Conservation (phyloP, 2,888 invertebrate genomes). For the Latheticus oryzae region DNA sequence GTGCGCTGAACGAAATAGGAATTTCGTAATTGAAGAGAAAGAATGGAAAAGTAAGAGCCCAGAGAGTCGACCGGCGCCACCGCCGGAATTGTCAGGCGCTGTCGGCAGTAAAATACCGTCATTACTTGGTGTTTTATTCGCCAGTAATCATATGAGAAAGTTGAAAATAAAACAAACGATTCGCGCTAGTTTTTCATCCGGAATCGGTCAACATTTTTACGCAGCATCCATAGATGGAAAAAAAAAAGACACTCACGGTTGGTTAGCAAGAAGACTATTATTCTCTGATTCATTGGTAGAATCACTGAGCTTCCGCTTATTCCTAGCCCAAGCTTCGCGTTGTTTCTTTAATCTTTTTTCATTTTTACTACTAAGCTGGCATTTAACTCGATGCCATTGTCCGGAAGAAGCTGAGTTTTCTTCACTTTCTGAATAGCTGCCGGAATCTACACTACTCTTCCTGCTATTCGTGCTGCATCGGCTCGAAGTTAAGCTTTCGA, state of each 20-base stretch:
- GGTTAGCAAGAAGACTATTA: slow-evolving; percentile 48
- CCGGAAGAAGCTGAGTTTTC: slow-evolving; percentile 54
- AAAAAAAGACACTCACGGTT: slow-evolving; percentile 55
- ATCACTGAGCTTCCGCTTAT: slow-evolving; percentile 62
- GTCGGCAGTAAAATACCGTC: slow-evolving; percentile 34
- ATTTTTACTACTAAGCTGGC: slow-evolving; percentile 59
- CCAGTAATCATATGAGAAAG: slow-evolving; percentile 35
- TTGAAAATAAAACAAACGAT: slow-evolving; percentile 38
- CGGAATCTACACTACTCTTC: slow-evolving; percentile 64
- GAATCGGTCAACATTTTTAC: slow-evolving; percentile 11
- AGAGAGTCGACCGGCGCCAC: slow-evolving; percentile 33
- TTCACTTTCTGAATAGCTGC: slow-evolving; percentile 64
- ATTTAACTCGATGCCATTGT: slow-evolving; percentile 61
- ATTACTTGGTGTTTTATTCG: slow-evolving; percentile 32
- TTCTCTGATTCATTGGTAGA: slow-evolving; percentile 53
- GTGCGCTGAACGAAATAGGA: slow-evolving; percentile 7
- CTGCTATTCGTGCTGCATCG: slow-evolving; percentile 58
- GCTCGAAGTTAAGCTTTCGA: slow-evolving; percentile 57
- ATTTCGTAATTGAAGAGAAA: slow-evolving; percentile 36
- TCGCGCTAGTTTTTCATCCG: slow-evolving; percentile 33
- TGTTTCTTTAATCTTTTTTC: slow-evolving; percentile 64
- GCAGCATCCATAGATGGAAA: slow-evolving; percentile 3
- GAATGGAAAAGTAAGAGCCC: slow-evolving; percentile 35
- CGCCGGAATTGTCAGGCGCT: slow-evolving; percentile 29
- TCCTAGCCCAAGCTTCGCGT: slow-evolving; percentile 65